Evolutionary conservation across 2,113 vertebrate species (phyloP), one percentile per base, ranked within the genome.

Genomic region (Caranx ignobilis): DNA sequence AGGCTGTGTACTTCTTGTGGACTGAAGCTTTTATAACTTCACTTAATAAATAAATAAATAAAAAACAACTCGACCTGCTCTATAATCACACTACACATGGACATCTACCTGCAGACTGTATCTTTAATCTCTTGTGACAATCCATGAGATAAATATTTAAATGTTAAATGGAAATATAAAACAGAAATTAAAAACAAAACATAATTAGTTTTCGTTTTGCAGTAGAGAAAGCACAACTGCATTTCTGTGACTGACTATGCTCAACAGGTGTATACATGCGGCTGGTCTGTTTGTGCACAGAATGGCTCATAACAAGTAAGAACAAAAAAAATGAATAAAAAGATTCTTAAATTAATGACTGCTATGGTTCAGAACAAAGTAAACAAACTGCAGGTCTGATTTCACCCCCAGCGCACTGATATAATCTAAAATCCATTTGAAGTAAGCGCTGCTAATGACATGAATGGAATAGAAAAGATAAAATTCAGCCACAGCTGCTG

Each of bases 391-490:
- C 34, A 50, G 21, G 16, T 59, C 47, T 64, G 41, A 78, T n/a
- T 54, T 18, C 54, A 73, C 71, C 50, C 5, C 21, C 0, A 63
- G 63, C 37, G 2, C 1, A 13, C 47, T 19, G 82, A 81, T 81
- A 81, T 12, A 13, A 85, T 85, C 80, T 71, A 11, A 73, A 84
- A 67, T 72, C 72, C 61, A 26, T 45, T 67, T 80, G 47, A 75
- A 73, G 57, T 70, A 54, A 81, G 75, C 57, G 21, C 11, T 31
- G 48, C 80, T 82, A 87, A 90, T 75, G 56, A 60, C 52, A 71
- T 39, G 16, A 82, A 60, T 45, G 81, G 41, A 85, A 71, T 1
- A 0, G 71, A 50, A 54, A 34, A 71, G 71, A 82, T 73, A 21
- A 82, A 87, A 43, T 6, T 48, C 34, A 10, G 59, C 45, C 34